These are phyloP conservation scores for Aldrovandia affinis DNA, from an alignment of 2,797 vertebrate species.

Conservation along the genomic window DNA sequence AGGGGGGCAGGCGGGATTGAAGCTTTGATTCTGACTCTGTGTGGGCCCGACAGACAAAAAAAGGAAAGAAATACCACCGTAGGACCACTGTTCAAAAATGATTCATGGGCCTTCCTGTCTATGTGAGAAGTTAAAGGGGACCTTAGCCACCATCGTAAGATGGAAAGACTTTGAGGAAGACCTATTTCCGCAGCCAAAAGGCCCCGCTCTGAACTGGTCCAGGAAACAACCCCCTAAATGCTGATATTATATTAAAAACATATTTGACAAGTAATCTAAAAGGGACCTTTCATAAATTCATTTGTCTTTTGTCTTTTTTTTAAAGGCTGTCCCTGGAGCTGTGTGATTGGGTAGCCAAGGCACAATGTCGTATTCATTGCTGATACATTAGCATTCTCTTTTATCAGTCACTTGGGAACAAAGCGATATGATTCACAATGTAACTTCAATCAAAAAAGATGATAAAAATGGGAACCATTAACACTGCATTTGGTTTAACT, in stretches of 20 bases:
- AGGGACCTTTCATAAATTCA: background rate
- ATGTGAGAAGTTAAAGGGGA: background rate
- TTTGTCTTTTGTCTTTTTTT: too few relatives aligned
- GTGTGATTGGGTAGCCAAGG: background rate
- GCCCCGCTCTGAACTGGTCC: background rate
- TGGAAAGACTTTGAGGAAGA: background rate
- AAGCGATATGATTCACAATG: background rate
- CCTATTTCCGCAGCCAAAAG: background rate
- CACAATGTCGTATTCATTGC: background rate
- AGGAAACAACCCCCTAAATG: background rate
- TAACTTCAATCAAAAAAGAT: constrained; percentile 9
- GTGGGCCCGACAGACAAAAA: background rate
- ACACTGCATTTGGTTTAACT: background rate
- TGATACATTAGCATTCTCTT: background rate
- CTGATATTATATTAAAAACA: background rate
- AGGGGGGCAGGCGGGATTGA: background rate
- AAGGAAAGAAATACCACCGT: background rate
- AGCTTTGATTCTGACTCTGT: constrained; percentile 4
- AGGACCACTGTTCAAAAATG: background rate
- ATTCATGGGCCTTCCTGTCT: background rate
- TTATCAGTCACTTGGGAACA: background rate
- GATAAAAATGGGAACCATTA: background rate
- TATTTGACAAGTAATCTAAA: background rate
- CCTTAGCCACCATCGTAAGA: background rate
- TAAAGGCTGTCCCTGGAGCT: background rate